phyloP scores from a whole-genome alignment of 1,140 invertebrate genomes.

The Sesamia nonagrioides region DNA sequence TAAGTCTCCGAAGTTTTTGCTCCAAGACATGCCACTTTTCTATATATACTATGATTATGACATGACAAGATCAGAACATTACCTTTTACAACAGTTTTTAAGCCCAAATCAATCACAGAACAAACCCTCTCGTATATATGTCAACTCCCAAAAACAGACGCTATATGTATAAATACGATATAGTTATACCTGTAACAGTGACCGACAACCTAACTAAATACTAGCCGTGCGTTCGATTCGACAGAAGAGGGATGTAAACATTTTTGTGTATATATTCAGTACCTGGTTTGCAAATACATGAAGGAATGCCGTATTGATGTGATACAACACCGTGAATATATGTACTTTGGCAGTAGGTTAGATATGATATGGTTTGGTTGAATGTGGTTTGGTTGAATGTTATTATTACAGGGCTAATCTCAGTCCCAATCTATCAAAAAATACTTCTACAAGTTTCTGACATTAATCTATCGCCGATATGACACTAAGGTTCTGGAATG shows the following conservation, averaged over 20 bases:
- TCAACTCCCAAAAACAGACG: background rate
- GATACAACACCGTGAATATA: background rate
- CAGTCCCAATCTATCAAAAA: too few relatives aligned
- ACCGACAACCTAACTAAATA: conserved; percentile 11
- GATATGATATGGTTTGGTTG: too few relatives aligned
- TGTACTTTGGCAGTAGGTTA: background rate
- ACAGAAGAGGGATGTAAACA: background rate
- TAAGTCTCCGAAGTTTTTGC: too few relatives aligned
- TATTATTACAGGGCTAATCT: too few relatives aligned
- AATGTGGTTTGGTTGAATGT: too few relatives aligned
- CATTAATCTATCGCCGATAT: too few relatives aligned
- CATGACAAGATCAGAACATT: background rate
- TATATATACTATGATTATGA: too few relatives aligned
- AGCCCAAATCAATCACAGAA: background rate
- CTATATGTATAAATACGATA: background rate
- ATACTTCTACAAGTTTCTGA: too few relatives aligned
- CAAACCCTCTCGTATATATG: background rate
- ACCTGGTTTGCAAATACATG: background rate
- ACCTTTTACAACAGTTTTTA: background rate
- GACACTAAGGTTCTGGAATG: too few relatives aligned
- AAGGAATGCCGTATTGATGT: background rate
- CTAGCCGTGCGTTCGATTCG: conserved; percentile 9
- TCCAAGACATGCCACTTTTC: too few relatives aligned
- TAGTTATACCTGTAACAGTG: background rate
- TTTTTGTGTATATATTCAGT: background rate